Evolutionary conservation across 2,888 invertebrate genomes (phyloP), one percentile per base, ranked within the genome.

Genomic region (Nymphalis urticae): DNA sequence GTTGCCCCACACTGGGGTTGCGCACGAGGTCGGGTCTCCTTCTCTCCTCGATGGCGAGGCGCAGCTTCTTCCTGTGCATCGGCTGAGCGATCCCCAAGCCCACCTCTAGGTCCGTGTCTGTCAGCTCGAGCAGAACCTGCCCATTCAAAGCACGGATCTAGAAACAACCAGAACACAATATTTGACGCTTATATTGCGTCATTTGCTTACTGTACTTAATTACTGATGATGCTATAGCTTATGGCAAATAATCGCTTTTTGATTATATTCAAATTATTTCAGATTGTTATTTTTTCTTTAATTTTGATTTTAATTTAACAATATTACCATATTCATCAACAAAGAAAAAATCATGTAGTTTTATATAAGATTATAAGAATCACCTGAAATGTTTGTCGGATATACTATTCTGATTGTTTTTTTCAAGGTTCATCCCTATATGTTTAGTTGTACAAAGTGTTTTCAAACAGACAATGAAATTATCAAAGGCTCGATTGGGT

Each of bases 1-100:
- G 93, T 81, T 97, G 96, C 16, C 96, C 96, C 77, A 98, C 97
- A 81, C 95, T 96, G 1, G 97, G 97, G 89, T 97, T 98, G 76
- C 97, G 95, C 80, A 97, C 96, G 75, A 97, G 93, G 76, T 96
- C 95, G 0, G 98, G 98, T 76, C 98, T 95, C 63, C 98, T 93
- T 75, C 98, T 96, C 86, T 98, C 98, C 84, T 98, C 98, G 75
- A 98, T 97, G 66, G 98, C 98, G 78, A 98, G 94, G 62, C 98
- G 94, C 72, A 98, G 92, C 86, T 98, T 98, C 90, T 98, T 97
- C 79, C 97, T 94, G 86, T 98, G 98, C 95, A 98, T 96, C 54
- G 97, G 97, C 93, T 98, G 98, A 66, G 95, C 94, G 78, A 98
- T 95, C n/a, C 97, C 97, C 69, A 98, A 92, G 6, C 98, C 98